Evolutionary conservation across 2,797 vertebrate genomes (phyloP), one percentile per base, ranked within the genome.

Genomic region (Peromyscus nudipes): DNA sequence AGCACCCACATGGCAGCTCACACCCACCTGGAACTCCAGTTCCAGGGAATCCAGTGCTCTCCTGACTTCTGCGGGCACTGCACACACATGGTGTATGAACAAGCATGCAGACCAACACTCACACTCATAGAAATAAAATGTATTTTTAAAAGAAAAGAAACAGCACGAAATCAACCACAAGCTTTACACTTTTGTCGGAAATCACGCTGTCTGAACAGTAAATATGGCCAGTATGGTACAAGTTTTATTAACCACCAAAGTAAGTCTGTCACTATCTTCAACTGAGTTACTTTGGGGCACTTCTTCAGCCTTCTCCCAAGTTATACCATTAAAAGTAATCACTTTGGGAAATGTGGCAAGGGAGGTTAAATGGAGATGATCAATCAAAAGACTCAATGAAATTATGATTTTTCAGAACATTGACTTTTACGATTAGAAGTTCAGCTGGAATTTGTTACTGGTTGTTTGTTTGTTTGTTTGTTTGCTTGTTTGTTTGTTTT

Each of bases 311-410:
- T 83, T 73, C 27, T 40, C 37, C 6, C 11, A 73, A 67, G 31
- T 62, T 60, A 37, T 88, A 27, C 65, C 62, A 87, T 17, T 96
- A 60, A 57, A 76, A 55, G 62, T 73, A 87, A 25, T 85, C 46
- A 73, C n/a, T 62, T 85, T 67, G 37, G 21, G 29, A 91, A 95
- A 89, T 23, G 9, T 67, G 17, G 13, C 49, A 43, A 19, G 1
- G 89, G 94, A 87, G 2, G 25, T 34, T 69, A 93, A 57, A 52
- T 6, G 82, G 23, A 76, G 11, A 43, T 12, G 17, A 79, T 49
- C 21, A 65, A 90, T n/a, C 37, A 85, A 90, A 94, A 96, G n/a
- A 14, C 21, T 89, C 49, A 76, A 6, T 43, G 73, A 87, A 27
- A 92, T 92, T 37, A 75, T 10, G 37, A 60, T 52, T 43, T 86